A percentile compares a stretch with the other conserved stretches of the same genome.
Conservation (phyloP, 2,888 invertebrate species). For the Torymus aiolomorphi region DNA sequence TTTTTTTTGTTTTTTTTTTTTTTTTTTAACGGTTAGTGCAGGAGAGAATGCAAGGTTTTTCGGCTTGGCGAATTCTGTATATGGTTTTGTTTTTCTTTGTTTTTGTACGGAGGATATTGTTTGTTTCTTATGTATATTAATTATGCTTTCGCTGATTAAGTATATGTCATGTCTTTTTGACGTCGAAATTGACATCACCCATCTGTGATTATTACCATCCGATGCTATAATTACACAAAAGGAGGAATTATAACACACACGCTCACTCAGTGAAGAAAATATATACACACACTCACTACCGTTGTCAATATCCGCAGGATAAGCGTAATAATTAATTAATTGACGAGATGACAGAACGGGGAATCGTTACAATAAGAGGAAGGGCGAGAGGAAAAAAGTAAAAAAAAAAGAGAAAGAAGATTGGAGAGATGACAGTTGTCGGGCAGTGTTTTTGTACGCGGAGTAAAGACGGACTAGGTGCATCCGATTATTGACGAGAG, state of each 20-base stretch:
- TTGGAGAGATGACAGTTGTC: constrained; percentile 4
- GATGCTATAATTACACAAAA: constrained; percentile 46
- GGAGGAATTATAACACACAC: too few relatives aligned
- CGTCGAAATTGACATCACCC: constrained; percentile 52
- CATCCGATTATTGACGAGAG: constrained; percentile 44
- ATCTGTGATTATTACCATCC: constrained; percentile 60
- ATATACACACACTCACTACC: constrained; percentile 52
- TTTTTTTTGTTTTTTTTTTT: too few relatives aligned
- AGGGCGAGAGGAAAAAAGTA: not conserved
- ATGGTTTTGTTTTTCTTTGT: too few relatives aligned
- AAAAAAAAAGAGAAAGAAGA: constrained; percentile 4
- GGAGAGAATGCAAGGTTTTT: too few relatives aligned
- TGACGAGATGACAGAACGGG: not conserved
- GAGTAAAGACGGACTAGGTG: constrained; percentile 37
- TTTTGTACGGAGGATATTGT: too few relatives aligned
- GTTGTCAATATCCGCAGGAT: constrained; percentile 64
- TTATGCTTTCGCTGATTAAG: not conserved
- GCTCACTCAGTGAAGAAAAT: too few relatives aligned
- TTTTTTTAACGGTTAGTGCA: too few relatives aligned
- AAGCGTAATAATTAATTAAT: constrained; percentile 23
- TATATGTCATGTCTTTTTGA: constrained; percentile 20
- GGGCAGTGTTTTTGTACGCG: constrained; percentile 36
- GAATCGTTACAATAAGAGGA: not conserved
- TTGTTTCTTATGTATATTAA: too few relatives aligned
- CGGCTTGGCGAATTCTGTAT: too few relatives aligned